Evolutionary conservation across 53 echinoderm and acorn worm genomes (phyloP).

Genomic region (Mesocentrotus franciscanus): DNA sequence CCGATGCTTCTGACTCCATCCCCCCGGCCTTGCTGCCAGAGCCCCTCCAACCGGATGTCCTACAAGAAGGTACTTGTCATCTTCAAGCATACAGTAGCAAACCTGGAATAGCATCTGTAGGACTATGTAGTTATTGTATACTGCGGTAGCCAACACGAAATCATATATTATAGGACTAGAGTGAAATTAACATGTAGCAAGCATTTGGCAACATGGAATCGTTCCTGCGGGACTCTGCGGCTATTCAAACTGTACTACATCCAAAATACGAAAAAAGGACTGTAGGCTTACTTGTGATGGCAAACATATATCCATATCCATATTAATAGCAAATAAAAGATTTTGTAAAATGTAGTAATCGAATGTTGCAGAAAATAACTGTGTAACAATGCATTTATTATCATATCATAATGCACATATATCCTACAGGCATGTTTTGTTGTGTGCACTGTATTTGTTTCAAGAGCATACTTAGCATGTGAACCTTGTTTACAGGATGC

Average conservation of each 20-base stretch:
- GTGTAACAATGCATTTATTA: background rate
- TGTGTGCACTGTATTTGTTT: background rate
- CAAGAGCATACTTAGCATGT: background rate
- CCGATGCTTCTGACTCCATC: constrained; percentile 49
- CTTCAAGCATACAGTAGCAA: background rate
- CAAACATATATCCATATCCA: no score
- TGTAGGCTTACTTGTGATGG: no score
- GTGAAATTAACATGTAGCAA: background rate
- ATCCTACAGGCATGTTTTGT: background rate
- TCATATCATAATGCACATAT: background rate
- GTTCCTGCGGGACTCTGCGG: background rate
- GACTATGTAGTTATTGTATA: background rate
- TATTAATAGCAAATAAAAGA: no score
- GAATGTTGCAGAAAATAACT: background rate
- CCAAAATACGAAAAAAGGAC: no score
- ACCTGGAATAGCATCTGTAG: background rate
- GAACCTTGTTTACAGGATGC: background rate
- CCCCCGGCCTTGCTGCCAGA: constrained; percentile 79
- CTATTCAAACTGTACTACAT: background rate
- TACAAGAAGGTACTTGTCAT: constrained; percentile 68
- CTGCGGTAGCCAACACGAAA: background rate
- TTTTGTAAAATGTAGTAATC: no score
- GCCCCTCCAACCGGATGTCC: constrained; percentile 79
- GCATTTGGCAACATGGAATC: background rate
- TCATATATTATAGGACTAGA: background rate